Base-by-base conservation (phyloP, 2,113 vertebrate species). In the Puntigrus tetrazona region DNA sequence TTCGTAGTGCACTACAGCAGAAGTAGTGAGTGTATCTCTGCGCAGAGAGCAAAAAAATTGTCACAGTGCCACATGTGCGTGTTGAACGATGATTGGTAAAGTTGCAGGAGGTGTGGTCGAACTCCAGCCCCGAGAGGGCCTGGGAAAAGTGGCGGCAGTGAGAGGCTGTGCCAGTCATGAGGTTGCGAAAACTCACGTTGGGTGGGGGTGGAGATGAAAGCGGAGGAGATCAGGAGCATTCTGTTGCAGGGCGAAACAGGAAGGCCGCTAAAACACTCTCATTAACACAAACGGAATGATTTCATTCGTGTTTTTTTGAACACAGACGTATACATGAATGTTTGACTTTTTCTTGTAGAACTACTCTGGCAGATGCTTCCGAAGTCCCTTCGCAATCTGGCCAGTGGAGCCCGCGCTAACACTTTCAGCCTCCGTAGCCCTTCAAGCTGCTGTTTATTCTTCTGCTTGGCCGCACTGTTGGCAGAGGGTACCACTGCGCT, bases 111-210 rank as follows among this genome's bases (percentile, higher is more conserved):
- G 55, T 83, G 55, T 83, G 55, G 27, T 61, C 38, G n/a, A 45
- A 11, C 88, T 86, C 10, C 5, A 45, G 86, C 79, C 85, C 85
- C n/a, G 82, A 89, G 83, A 90, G 75, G 45, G 85, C 84, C 86
- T 88, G 87, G 88, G 91, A 89, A 82, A 91, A 90, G 87, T 90
- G 84, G 69, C 81, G 89, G 86, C 81, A 63, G 82, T 81, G 81
- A 74, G 81, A 84, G 81, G 78, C 79, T 5, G 82, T 87, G 87
- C 90, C 89, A 90, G 83, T 91, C 88, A 86, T 80, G 83, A 81
- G 50, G 70, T 69, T 70, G 45, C 18, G 13, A 80, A 88, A 74
- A 72, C 27, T 22, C 81, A 50, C 61, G 74, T 86, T 75, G 87
- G 70, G 84, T 85, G 88, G 84, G 82, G 76, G 81, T 63, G 84